phyloP scores from a whole-genome alignment of 37 sponge, comb jelly and placozoan genomes.

The Aplysina aerophoba region DNA sequence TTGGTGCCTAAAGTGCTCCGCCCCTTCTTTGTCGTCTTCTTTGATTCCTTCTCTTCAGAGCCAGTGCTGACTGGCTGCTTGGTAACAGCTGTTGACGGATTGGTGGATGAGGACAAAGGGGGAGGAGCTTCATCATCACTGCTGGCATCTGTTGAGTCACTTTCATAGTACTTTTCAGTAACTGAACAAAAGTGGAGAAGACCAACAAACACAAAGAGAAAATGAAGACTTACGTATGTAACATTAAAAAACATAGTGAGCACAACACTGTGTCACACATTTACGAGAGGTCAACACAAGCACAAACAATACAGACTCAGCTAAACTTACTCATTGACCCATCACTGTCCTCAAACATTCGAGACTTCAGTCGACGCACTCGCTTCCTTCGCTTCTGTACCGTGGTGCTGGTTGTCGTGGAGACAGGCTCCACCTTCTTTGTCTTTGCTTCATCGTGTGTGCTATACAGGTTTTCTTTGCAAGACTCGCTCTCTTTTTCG shows the following conservation, averaged over 20 bases:
- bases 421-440: no score
- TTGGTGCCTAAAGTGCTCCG: constrained; percentile 36
- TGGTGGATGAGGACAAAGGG: background rate
- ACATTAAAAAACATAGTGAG: no score
- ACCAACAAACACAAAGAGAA: background rate
- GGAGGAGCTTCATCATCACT: constrained; percentile 48
- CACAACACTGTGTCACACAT: no score
- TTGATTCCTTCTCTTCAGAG: no score
- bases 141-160: constrained; percentile 72
- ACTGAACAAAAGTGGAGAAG: constrained; percentile 42
- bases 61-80: no score
- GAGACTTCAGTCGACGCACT: constrained; percentile 54
- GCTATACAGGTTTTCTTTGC: background rate
- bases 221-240: no score
- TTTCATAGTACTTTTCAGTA: constrained; percentile 74
- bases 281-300: background rate
- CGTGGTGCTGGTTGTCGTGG: no score
- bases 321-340: constrained; percentile 67
- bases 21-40: background rate
- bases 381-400: constrained; percentile 55
- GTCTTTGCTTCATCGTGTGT: background rate
- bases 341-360: constrained; percentile 66
- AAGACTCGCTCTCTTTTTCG: background rate
- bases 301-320: no score
- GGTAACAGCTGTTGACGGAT: no score